Conservation (phyloP, 1,140 invertebrate species). For the Grapholita molesta region DNA sequence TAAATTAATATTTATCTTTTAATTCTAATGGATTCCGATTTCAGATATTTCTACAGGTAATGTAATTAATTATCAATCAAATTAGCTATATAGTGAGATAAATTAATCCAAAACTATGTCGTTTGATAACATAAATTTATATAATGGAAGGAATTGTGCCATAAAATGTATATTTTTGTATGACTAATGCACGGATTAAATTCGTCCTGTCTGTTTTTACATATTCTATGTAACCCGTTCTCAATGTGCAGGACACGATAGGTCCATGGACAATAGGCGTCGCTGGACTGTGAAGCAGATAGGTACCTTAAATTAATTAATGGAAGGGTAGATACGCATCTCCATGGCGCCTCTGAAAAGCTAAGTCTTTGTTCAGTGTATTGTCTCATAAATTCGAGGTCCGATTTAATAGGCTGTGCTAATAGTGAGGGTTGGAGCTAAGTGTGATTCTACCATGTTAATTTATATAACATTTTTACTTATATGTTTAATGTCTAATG, state of each 20-base stretch:
- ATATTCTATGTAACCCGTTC: slow-evolving; percentile 5
- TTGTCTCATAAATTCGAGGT: slow-evolving; percentile 15
- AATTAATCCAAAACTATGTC: too few species aligned
- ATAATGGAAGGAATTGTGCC: too few species aligned
- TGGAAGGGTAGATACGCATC: slow-evolving; percentile 37
- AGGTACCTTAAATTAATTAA: slow-evolving; percentile 42
- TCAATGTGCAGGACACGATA: slow-evolving; percentile 26
- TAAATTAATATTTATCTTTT: too few species aligned
- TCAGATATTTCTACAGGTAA: too few species aligned
- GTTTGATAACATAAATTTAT: too few species aligned
- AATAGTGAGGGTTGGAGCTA: not conserved
- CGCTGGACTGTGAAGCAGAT: slow-evolving; percentile 48
- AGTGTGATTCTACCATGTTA: not conserved
- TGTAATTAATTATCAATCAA: too few species aligned
- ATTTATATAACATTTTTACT: too few species aligned
- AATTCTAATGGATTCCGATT: too few species aligned
- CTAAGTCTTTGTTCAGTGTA: slow-evolving; percentile 17
- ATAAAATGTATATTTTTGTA: too few species aligned
- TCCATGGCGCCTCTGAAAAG: slow-evolving; percentile 27
- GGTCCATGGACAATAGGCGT: slow-evolving; percentile 36
- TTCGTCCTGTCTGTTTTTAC: not conserved
- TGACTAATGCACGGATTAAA: not conserved
- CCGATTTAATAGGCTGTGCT: not conserved
- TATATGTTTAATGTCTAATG: too few species aligned
- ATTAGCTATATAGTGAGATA: too few species aligned